These are phyloP conservation scores for Sebastes diaconus DNA, from an alignment of 2,797 vertebrate species.

Conservation along the genomic window DNA sequence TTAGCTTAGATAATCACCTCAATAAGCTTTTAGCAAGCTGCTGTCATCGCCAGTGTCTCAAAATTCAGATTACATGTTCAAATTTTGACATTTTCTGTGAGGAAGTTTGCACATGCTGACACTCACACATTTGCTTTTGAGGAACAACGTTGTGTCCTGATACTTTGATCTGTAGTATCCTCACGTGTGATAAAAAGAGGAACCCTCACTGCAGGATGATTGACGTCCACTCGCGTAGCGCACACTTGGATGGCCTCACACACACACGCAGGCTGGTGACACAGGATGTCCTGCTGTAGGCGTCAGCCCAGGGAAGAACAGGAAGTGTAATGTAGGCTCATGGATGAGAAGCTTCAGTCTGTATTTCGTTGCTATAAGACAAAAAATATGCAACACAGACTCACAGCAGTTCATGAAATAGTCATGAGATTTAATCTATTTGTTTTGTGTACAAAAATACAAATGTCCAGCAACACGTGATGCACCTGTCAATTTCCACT, in stretches of 20 bases:
- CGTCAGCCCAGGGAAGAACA: slow-evolving; percentile 53
- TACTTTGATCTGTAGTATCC: neutral
- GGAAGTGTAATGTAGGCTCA: slow-evolving; percentile 57
- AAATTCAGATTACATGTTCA: slow-evolving; percentile 4
- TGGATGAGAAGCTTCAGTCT: slow-evolving; percentile 3
- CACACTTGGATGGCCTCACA: slow-evolving; percentile 18
- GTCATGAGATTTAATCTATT: too few species aligned
- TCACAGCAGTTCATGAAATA: too few species aligned
- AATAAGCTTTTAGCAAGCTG: slow-evolving; percentile 37
- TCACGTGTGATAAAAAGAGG: slow-evolving; percentile 1
- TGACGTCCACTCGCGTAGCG: neutral
- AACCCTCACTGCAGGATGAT: neutral
- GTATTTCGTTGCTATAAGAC: neutral
- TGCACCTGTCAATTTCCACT: too few species aligned
- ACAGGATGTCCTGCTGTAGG: slow-evolving; percentile 76
- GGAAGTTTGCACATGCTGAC: neutral
- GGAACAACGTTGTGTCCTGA: neutral
- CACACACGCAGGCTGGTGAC: slow-evolving; percentile 43
- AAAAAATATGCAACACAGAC: too few species aligned
- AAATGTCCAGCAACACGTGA: too few species aligned
- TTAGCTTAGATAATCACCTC: slow-evolving; percentile 35
- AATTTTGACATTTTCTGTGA: neutral
- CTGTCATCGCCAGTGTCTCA: slow-evolving; percentile 8
- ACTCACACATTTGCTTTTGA: neutral
- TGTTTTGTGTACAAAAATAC: too few species aligned